A percentile compares a stretch with the other conserved stretches of the same genome.
phyloP scores from a whole-genome alignment of 2,113 vertebrate species.

The Sterna hirundo region DNA sequence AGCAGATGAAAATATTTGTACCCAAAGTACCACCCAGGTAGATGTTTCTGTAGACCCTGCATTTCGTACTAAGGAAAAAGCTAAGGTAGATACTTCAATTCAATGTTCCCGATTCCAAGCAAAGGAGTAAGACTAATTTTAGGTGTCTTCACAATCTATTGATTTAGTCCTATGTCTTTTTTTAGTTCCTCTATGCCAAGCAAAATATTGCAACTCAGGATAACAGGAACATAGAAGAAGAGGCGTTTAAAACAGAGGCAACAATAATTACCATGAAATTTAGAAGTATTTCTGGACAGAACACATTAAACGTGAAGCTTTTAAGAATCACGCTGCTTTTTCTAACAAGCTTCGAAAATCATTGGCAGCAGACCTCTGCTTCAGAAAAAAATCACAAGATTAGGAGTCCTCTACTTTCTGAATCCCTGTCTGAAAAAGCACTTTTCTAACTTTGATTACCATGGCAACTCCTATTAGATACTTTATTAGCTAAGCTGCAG shows the following conservation, averaged over 20 bases:
- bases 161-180: not conserved
- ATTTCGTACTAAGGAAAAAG: not conserved
- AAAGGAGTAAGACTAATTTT: not conserved
- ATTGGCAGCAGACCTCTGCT: not conserved
- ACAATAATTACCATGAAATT: not conserved
- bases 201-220: not conserved
- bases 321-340: not conserved
- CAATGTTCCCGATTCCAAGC: fast-evolving
- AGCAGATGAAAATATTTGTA: not conserved
- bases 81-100: not conserved
- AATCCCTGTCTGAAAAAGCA: not conserved
- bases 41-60: not conserved
- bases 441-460: constrained; percentile 28
- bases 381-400: not conserved
- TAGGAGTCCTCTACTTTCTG: not conserved
- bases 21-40: not conserved
- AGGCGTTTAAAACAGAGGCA: not conserved
- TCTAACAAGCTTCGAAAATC: not conserved
- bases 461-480: constrained; percentile 24
- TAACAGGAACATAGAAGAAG: not conserved
- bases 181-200: not conserved
- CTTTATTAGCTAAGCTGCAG: constrained; percentile 26
- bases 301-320: not conserved
- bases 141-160: not conserved
- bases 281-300: not conserved